Percentiles rank a stretch among this genome's conserved stretches.
Evolutionary conservation across 1,140 invertebrate genomes (phyloP).

Genomic region (Drosophila sp.): DNA sequence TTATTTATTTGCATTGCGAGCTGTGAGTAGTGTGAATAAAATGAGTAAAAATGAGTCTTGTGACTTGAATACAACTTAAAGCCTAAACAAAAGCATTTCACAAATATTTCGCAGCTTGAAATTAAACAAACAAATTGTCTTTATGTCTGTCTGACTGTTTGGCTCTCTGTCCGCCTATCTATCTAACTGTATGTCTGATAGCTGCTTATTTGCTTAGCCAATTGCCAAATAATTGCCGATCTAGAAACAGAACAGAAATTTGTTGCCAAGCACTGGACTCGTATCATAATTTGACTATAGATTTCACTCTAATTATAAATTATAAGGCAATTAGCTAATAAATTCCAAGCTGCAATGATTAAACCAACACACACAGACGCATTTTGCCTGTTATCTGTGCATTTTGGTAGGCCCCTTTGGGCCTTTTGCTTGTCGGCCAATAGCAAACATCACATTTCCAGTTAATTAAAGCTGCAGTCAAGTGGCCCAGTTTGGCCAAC

Average conservation of each 20-base stretch:
- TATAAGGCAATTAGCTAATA: slow-evolving; percentile 74
- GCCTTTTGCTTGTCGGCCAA: slow-evolving; percentile 46
- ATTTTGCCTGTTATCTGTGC: slow-evolving; percentile 38
- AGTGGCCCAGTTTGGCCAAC: slow-evolving; percentile 54
- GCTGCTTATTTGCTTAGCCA: slow-evolving; percentile 35
- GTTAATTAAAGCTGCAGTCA: slow-evolving; percentile 82
- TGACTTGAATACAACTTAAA: slow-evolving; percentile 56
- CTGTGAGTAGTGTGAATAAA: slow-evolving; percentile 23
- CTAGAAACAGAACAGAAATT: slow-evolving; percentile 23
- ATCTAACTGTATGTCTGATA: slow-evolving; percentile 9
- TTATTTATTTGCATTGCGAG: slow-evolving; percentile 58
- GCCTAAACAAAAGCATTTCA: slow-evolving; percentile 37
- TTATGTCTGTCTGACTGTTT: not conserved
- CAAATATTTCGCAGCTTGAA: slow-evolving; percentile 36
- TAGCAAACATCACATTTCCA: slow-evolving; percentile 80
- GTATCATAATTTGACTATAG: slow-evolving; percentile 40
- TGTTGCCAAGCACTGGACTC: not conserved
- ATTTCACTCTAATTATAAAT: slow-evolving; percentile 55
- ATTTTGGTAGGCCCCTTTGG: slow-evolving; percentile 47
- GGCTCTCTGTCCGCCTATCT: not conserved
- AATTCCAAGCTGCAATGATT: slow-evolving; percentile 60
- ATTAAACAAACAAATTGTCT: slow-evolving; percentile 32
- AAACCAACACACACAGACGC: slow-evolving; percentile 20
- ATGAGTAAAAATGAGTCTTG: slow-evolving; percentile 51
- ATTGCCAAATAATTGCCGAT: slow-evolving; percentile 41